Base-by-base conservation (phyloP, 2,888 invertebrate genomes). In the Agrochola litura region DNA sequence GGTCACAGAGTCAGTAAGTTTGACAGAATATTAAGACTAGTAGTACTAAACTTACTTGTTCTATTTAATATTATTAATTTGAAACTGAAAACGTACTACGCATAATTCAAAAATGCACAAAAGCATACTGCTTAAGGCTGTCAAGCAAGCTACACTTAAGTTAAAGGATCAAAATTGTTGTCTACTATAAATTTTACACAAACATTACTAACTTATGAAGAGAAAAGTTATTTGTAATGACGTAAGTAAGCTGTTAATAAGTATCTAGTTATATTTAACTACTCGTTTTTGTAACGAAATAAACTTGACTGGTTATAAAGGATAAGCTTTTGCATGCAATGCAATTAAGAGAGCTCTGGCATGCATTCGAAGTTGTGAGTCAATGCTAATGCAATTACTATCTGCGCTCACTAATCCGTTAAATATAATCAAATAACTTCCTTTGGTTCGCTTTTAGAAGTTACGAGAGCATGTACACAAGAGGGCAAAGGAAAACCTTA, bases 341-440 rank as follows among this genome's bases (percentile, higher is more conserved):
- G 83, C 60, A 70, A 77, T 70, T 70, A 56, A 3, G 22, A 56
- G 37, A 65, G 60, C 49, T 41, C 16, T 22, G 30, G 30, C 65
- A 43, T 56, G 19, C n/a, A 30, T 67, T 70, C 6, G 56, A n/a
- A 79, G 66, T 70, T 46, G 16, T 37, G 12, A 70, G 43, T 78
- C 61, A 58, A 67, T 78, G 70, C 61, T 63, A 79, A 81, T 67
- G 66, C 37, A 79, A 83, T 81, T 79, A 63, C 22, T 56, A 30
- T 43, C 49, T 58, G 25, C 37, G 49, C 79, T 70, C 49, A n/a
- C 54, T 63, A 49, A 83, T 71, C 79, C 66, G 61, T 78, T 70
- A 66, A 78, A 78, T 79, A 43, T 81, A 83, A 81, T 81, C 43
- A 61, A 78, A 71, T 79, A 37, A 79, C 61, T 52, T 43, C 60